Evolutionary conservation across 2,113 vertebrate genomes (phyloP).

Genomic region (Phaethornis superciliosus): DNA sequence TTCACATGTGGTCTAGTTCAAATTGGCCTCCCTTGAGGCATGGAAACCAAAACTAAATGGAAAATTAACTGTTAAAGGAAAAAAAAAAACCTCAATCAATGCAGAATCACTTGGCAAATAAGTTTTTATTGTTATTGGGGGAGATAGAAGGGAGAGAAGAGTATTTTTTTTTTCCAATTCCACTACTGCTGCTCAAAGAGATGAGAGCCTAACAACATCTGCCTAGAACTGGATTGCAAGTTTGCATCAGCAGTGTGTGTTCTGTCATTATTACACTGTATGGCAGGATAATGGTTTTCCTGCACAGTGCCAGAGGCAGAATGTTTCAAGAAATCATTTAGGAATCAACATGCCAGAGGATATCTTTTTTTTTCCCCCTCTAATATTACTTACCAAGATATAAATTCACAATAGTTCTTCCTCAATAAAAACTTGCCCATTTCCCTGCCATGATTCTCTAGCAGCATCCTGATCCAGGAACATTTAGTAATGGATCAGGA

Average conservation of each 20-base stretch:
- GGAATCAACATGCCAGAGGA: constrained; percentile 46
- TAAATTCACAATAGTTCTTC: constrained; percentile 25
- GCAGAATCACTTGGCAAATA: constrained; percentile 48
- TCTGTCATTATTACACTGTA: constrained; percentile 58
- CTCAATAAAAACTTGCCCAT: background rate
- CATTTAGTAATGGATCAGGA: background rate
- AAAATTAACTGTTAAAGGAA: background rate
- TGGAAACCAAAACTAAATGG: constrained; percentile 33
- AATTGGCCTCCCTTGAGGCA: background rate
- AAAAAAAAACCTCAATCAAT: background rate
- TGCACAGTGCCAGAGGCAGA: constrained; percentile 61
- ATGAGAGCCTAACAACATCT: constrained; percentile 69
- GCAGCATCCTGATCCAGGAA: background rate
- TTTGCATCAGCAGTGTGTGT: constrained; percentile 71
- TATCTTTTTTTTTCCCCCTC: background rate
- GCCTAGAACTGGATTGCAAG: constrained; percentile 47
- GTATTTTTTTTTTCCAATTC: background rate
- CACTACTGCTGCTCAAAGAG: constrained; percentile 7
- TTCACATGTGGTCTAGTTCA: background rate
- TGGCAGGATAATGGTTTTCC: constrained; percentile 60
- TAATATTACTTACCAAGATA: constrained; percentile 28
- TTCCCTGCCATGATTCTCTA: background rate
- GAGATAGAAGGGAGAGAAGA: background rate
- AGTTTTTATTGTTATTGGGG: background rate
- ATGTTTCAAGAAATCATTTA: constrained; percentile 70